Evolutionary conservation across 1,140 invertebrate genomes (phyloP).

Genomic region (Drosophila pseudoobscura): DNA sequence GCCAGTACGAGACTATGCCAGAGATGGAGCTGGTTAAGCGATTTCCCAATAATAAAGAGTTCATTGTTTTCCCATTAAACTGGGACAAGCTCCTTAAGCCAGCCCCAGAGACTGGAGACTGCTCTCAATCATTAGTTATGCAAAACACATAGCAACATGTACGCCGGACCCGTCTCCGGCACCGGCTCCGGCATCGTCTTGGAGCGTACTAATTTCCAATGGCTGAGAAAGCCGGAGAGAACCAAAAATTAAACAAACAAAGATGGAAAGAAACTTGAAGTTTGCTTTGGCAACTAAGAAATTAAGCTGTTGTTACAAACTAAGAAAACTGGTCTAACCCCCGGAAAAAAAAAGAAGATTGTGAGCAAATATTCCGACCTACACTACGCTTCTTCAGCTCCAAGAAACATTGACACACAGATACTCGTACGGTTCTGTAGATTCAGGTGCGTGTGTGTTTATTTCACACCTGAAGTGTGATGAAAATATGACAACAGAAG

Average conservation of each 20-base stretch:
- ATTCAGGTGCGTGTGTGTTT: conserved; percentile 49
- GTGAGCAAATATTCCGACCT: conserved; percentile 33
- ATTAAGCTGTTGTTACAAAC: conserved; percentile 57
- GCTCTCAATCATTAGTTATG: conserved; percentile 50
- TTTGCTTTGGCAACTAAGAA: conserved; percentile 35
- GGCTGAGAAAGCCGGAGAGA: conserved; percentile 16
- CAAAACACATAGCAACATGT: conserved; percentile 42
- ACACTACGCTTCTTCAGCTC: conserved; percentile 27
- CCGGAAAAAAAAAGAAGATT: conserved; percentile 9
- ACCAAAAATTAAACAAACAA: conserved; percentile 36
- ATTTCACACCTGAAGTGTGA: conserved; percentile 78
- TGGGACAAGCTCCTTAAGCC: conserved; percentile 25
- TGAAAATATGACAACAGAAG: conserved; percentile 75
- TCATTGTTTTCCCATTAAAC: conserved; percentile 39
- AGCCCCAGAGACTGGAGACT: conserved; percentile 1
- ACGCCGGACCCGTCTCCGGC: conserved; percentile 1
- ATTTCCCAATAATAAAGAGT: conserved; percentile 40
- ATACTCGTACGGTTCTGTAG: not conserved
- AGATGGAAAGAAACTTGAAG: conserved; percentile 33
- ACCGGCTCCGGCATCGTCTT: not conserved
- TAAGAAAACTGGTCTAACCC: not conserved
- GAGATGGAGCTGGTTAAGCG: conserved; percentile 20
- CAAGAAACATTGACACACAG: conserved; percentile 15
- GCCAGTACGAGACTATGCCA: not conserved
- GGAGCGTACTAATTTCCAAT: conserved; percentile 33